Evolutionary conservation across 2,113 vertebrate species (phyloP).

Genomic region (Scortum barcoo): DNA sequence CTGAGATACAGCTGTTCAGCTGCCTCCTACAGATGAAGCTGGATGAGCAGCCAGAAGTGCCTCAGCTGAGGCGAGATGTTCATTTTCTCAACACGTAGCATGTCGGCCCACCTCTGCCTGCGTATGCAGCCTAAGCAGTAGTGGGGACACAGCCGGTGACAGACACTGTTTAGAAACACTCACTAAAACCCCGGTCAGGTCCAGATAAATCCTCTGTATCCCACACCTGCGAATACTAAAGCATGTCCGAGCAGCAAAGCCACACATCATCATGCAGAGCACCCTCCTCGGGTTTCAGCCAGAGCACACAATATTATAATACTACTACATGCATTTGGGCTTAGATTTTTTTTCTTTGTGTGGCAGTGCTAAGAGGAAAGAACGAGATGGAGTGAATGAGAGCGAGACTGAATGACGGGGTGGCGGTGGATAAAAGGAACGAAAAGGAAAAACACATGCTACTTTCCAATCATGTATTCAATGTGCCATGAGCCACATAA

Average conservation of each 20-base stretch:
- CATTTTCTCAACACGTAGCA: constrained; percentile 44
- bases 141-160: constrained; percentile 12
- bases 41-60: constrained; percentile 53
- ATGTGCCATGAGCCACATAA: too few relatives aligned
- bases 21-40: constrained; percentile 58
- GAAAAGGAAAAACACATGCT: not conserved
- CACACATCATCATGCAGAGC: constrained; percentile 27
- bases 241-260: constrained; percentile 13
- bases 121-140: not conserved
- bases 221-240: constrained; percentile 33
- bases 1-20: constrained; percentile 58
- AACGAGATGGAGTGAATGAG: too few relatives aligned
- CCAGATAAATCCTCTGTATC: constrained; percentile 26
- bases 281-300: not conserved
- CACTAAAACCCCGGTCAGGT: constrained; percentile 20
- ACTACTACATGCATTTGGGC: not conserved
- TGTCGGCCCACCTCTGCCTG: constrained; percentile 24
- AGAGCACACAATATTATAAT: not conserved
- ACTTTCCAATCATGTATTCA: constrained; percentile 11
- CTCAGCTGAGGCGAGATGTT: constrained; percentile 43
- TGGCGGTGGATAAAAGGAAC: not conserved
- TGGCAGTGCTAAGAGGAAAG: not conserved
- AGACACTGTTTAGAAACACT: constrained; percentile 11
- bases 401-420: too few relatives aligned
- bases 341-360: not conserved